These are phyloP conservation scores for Hyposoter didymator DNA, from an alignment of 2,888 invertebrate genomes.

Conservation along the genomic window DNA sequence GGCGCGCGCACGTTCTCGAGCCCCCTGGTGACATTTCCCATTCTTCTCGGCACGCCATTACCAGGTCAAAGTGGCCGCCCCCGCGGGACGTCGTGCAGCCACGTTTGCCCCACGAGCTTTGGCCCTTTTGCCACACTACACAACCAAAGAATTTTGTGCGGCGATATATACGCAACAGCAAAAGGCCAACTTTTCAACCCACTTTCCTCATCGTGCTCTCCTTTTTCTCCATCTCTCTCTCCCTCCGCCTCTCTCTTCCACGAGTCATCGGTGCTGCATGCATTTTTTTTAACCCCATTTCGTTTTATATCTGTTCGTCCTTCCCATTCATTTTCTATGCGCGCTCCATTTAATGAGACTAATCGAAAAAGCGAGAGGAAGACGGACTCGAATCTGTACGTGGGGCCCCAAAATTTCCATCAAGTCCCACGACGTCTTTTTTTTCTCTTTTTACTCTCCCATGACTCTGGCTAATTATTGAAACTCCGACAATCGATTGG, in stretches of 20 bases:
- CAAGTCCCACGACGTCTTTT: slow-evolving; percentile 29
- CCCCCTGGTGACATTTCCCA: slow-evolving; percentile 84
- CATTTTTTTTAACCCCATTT: slow-evolving; percentile 51
- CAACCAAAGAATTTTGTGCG: slow-evolving; percentile 43
- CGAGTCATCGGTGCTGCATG: slow-evolving; percentile 22
- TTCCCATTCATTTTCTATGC: slow-evolving; percentile 26
- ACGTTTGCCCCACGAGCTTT: slow-evolving; percentile 63
- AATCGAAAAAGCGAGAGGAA: slow-evolving; percentile 33
- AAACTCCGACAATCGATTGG: slow-evolving; percentile 44
- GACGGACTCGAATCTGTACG: not conserved
- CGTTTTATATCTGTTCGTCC: slow-evolving; percentile 11
- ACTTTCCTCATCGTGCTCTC: slow-evolving; percentile 70
- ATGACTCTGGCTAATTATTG: slow-evolving; percentile 60
- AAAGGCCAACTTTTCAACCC: slow-evolving; percentile 74
- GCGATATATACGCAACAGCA: slow-evolving; percentile 66
- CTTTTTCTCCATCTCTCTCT: slow-evolving; percentile 17
- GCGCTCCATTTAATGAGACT: slow-evolving; percentile 59
- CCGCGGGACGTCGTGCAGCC: slow-evolving; percentile 80
- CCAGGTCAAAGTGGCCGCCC: slow-evolving; percentile 82
- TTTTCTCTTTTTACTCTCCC: slow-evolving; percentile 4
- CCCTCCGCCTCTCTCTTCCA: slow-evolving; percentile 29
- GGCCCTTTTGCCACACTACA: slow-evolving; percentile 51
- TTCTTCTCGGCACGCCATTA: slow-evolving; percentile 84
- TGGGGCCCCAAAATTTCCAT: slow-evolving; percentile 31
- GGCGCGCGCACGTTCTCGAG: slow-evolving; percentile 71